Conservation (phyloP, 2,888 invertebrate genomes). For the Drosophila mimetica region DNA sequence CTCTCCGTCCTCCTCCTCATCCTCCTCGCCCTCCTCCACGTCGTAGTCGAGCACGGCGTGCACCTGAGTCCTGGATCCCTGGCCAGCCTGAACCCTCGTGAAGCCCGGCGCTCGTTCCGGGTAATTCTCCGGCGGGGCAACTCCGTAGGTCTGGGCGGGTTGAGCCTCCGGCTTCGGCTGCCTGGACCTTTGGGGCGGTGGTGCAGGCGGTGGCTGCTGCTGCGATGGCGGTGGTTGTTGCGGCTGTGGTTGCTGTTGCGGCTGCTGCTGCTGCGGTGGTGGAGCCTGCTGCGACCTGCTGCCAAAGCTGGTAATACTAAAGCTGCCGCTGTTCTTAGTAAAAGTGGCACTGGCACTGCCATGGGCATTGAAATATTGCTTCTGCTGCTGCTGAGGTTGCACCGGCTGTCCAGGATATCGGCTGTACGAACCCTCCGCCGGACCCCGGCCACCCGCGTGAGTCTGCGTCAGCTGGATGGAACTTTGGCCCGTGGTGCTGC, state of each 20-base stretch:
- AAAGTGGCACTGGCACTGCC: conserved; percentile 64
- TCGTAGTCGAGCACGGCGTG: conserved; percentile 84
- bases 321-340: conserved; percentile 71
- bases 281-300: conserved; percentile 56
- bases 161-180: conserved; percentile 59
- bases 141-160: conserved; percentile 66
- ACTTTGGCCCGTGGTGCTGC: conserved; percentile 49
- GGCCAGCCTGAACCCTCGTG: conserved; percentile 87
- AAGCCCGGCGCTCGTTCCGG: conserved; percentile 87
- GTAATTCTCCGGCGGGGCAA: conserved; percentile 75
- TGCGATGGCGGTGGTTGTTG: conserved; percentile 34
- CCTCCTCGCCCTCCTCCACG: conserved; percentile 83
- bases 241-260: conserved; percentile 24
- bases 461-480: conserved; percentile 62
- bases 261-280: conserved; percentile 30
- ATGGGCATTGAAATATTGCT: conserved; percentile 79
- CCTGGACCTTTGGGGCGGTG: conserved; percentile 41
- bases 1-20: conserved; percentile 75
- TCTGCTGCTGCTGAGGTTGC: conserved; percentile 43
- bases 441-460: conserved; percentile 50
- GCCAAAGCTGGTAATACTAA: conserved; percentile 72
- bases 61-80: conserved; percentile 85
- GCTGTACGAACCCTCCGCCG: conserved; percentile 82
- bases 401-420: conserved; percentile 62
- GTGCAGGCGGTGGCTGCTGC: conserved; percentile 45